These are phyloP conservation scores for Galago senegalensis DNA, from an alignment of 2,797 vertebrate species.

Conservation along the genomic window DNA sequence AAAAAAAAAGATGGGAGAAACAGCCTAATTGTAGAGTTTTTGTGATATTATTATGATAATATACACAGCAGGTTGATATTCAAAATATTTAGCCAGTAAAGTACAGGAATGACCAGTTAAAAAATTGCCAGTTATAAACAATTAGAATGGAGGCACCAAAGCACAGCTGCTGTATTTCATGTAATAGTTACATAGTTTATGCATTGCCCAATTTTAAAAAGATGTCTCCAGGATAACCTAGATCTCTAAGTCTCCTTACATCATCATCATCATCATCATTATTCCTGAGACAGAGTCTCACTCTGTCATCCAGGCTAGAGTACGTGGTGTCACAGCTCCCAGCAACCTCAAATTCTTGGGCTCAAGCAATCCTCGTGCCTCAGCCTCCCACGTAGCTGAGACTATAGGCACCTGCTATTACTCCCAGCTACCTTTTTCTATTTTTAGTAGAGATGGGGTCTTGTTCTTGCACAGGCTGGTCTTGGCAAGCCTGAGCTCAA, in stretches of 20 bases:
- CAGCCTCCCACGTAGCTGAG: too few relatives aligned
- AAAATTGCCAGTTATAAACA: not conserved
- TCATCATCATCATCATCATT: not conserved
- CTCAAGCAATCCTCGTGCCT: too few relatives aligned
- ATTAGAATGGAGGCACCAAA: not conserved
- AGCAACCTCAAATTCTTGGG: too few relatives aligned
- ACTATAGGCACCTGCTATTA: too few relatives aligned
- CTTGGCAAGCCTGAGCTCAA: too few relatives aligned
- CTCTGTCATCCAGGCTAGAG: too few relatives aligned
- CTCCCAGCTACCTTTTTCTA: too few relatives aligned
- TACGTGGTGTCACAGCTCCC: too few relatives aligned
- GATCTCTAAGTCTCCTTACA: not conserved
- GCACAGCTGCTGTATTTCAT: not conserved
- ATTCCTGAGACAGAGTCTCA: too few relatives aligned
- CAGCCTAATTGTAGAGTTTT: not conserved
- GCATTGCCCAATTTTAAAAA: conserved; percentile 44
- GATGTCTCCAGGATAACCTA: not conserved
- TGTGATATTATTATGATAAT: not conserved
- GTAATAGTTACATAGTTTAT: not conserved
- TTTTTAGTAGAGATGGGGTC: too few relatives aligned
- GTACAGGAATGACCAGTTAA: not conserved
- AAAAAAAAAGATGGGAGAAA: not conserved
- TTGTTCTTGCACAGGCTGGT: too few relatives aligned
- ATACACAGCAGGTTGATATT: not conserved
- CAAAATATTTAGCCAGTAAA: not conserved